A percentile compares a stretch with the other conserved stretches of the same genome.
These are phyloP conservation scores for Lates japonicus DNA, from an alignment of 2,797 vertebrate genomes.

Conservation along the genomic window DNA sequence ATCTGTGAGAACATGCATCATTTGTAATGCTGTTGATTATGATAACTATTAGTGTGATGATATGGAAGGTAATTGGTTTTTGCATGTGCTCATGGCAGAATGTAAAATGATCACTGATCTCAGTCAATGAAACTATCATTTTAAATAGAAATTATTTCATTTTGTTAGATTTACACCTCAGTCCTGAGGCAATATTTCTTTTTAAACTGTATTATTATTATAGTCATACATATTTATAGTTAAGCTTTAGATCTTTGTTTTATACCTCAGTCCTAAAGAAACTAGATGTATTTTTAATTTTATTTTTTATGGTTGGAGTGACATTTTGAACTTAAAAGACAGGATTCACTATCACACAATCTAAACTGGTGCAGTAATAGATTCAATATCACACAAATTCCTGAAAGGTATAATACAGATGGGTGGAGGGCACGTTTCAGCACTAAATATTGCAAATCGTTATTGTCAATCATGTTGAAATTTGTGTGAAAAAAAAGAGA, in stretches of 20 bases:
- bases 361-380: background rate
- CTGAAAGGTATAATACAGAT: background rate
- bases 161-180: background rate
- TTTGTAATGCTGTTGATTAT: constrained; percentile 53
- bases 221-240: background rate
- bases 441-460: background rate
- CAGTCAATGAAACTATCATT: constrained; percentile 12
- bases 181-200: background rate
- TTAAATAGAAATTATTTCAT: constrained; percentile 1
- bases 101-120: constrained; percentile 40
- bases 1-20: constrained; percentile 54
- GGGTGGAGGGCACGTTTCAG: background rate
- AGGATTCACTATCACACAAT: constrained; percentile 4
- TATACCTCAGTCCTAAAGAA: background rate
- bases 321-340: background rate
- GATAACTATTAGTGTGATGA: constrained; percentile 55
- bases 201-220: background rate
- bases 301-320: background rate
- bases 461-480: constrained; percentile 1
- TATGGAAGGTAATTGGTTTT: constrained; percentile 63
- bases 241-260: background rate
- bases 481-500: background rate
- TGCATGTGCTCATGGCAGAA: constrained; percentile 42
- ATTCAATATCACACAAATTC: constrained; percentile 1
- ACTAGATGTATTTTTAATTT: background rate